Percentiles rank a stretch among this genome's conserved stretches.
Conservation (phyloP, 2,113 vertebrate species). For the Pteruthius melanotis region DNA sequence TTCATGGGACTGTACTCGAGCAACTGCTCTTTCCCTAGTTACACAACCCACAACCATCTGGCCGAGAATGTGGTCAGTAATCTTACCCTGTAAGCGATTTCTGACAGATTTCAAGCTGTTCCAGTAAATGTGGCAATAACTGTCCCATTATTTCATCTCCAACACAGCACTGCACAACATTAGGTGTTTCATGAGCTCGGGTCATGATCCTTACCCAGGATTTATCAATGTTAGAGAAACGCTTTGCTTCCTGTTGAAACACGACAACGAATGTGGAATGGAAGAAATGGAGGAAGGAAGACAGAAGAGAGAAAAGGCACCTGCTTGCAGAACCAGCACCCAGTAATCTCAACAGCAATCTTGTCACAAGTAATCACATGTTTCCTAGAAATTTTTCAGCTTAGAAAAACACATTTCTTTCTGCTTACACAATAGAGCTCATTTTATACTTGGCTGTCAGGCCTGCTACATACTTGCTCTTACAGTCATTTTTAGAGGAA, state of each 20-base stretch:
- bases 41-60: not conserved
- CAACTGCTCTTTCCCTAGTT: not conserved
- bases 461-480: not conserved
- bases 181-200: slow-evolving; percentile 88
- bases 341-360: not conserved
- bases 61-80: not conserved
- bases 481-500: not conserved
- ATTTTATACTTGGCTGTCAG: not conserved
- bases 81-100: slow-evolving; percentile 95
- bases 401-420: not conserved
- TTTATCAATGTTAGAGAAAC: slow-evolving; percentile 96
- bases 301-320: not conserved
- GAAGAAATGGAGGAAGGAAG: not conserved
- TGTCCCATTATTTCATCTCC: slow-evolving; percentile 95
- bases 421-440: not conserved
- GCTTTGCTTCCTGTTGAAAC: slow-evolving; percentile 87
- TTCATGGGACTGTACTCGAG: not conserved
- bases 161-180: slow-evolving; percentile 91
- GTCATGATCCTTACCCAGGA: slow-evolving; percentile 98
- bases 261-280: not conserved
- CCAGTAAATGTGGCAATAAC: slow-evolving; percentile 89
- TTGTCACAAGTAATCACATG: not conserved
- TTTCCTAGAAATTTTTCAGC: not conserved
- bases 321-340: not conserved
- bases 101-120: slow-evolving; percentile 96